Evolutionary conservation across 2,888 invertebrate species (phyloP).

Genomic region (Pelosia muscerda): DNA sequence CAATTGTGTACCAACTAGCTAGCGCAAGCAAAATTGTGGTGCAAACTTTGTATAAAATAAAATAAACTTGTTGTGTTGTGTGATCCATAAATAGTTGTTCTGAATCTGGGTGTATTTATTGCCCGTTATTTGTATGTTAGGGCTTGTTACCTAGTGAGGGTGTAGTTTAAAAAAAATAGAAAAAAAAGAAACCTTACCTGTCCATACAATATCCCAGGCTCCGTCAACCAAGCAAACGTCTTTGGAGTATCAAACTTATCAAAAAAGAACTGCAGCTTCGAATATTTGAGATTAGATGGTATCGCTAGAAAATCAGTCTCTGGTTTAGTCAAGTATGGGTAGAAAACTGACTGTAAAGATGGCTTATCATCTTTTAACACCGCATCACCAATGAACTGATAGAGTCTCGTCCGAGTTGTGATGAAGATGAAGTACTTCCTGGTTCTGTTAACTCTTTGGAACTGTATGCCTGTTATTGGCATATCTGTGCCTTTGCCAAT

Average conservation of each 20-base stretch:
- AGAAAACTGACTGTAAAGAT: constrained; percentile 92
- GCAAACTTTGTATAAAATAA: too few relatives aligned
- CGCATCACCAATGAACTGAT: constrained; percentile 94
- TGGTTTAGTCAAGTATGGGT: constrained; percentile 90
- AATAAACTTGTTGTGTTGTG: too few relatives aligned
- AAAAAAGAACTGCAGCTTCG: constrained; percentile 92
- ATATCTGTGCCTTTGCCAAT: constrained; percentile 92
- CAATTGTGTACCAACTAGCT: too few relatives aligned
- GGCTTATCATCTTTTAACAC: constrained; percentile 92
- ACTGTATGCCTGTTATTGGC: constrained; percentile 95
- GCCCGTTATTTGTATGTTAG: too few relatives aligned
- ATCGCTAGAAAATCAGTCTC: constrained; percentile 91
- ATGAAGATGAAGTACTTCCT: constrained; percentile 94
- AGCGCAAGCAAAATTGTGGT: too few relatives aligned
- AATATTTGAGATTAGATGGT: constrained; percentile 91
- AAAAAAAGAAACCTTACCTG: constrained; percentile 87
- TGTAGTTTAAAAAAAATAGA: too few relatives aligned
- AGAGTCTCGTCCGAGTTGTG: constrained; percentile 93
- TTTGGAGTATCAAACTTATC: constrained; percentile 90
- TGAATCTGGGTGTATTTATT: too few relatives aligned
- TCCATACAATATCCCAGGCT: constrained; percentile 93
- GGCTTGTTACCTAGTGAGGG: too few relatives aligned
- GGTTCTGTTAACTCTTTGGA: constrained; percentile 90
- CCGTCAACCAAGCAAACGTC: constrained; percentile 95
- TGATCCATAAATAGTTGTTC: too few relatives aligned